Evolutionary conservation across 2,113 vertebrate species (phyloP), one percentile per base, ranked within the genome.

Genomic region (Perccottus glenii): DNA sequence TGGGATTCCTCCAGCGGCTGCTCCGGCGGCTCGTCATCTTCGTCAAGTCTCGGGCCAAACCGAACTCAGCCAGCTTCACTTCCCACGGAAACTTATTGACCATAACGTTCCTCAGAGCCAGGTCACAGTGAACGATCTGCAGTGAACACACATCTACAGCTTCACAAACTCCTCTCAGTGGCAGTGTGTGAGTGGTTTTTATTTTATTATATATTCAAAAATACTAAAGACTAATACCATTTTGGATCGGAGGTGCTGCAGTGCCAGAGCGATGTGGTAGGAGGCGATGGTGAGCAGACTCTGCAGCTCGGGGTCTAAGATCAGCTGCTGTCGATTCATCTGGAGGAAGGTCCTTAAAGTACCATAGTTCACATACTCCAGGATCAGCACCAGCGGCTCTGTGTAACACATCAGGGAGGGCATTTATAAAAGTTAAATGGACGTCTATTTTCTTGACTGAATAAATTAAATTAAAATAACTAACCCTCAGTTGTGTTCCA

Each of bases 201-300:
- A 40, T 5, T 40, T 40, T 40, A 40, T 27, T 3, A 27, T 27
- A 27, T 2, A 40, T 40, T 40, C 5, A 40, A 40, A 8, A 40
- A 40, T 8, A 4, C 1, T 6, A 4, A 40, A 2, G 47, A 16
- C 10, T 44, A 5, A 11, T 77, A 93, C 92, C 90, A 90, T 93
- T 69, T 92, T 93, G 62, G 87, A 86, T 60, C 80, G 88, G 4
- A 93, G 64, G 70, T 92, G 88, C 57, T 93, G 89, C 92, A 93
- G 86, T 46, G 90, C 92, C 76, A 92, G 79, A 50, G 91, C 91
- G 9, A 93, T 86, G 82, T 93, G 92, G 67, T 92, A 93, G 3
- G 89, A 89, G 0, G 87, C 85, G 6, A 91, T 86, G 27, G 90
- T 89, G 49, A 93, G 82, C 47, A 90, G 87, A 57, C 75, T 84